Base-by-base conservation (phyloP, 2,797 vertebrate genomes). In the Aselliscus stoliczkanus region DNA sequence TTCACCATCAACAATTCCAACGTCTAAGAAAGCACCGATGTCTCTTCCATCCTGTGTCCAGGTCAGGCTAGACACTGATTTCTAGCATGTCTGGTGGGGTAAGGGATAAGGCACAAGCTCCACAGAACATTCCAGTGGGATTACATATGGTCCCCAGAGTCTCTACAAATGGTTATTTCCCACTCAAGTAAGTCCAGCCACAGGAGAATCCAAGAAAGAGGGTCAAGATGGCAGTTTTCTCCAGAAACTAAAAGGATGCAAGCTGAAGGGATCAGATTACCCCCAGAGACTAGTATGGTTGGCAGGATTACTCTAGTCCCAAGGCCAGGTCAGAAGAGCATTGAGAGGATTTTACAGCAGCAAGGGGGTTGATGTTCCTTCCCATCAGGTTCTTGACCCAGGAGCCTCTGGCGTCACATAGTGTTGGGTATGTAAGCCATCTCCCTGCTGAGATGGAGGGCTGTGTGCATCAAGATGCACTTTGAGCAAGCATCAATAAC, bases 221-320 rank as follows among this genome's bases (percentile, higher is more conserved):
- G 17, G 12, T 18, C 10, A 58, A 47, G 15, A 64, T 15, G 6
- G 14, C 47, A 56, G 9, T 9, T 15, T 21, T 14, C 37, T 58
- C 4, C 25, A 72, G 64, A 44, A 89, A 58, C 29, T 42, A 81
- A 17, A 3, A 11, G 7, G 18, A 11, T 25, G 58, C 21, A 56
- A 72, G 42, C 9, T 29, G 11, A 47, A 27, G 23, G 18, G 11
- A 2, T 6, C 21, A 5, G 11, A 2, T 20, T 18, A 6, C 39
- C 37, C 54, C n/a, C 2, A 25, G 82, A 5, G 29, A n/a, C 23
- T 34, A 1, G 62, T 7, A 0, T 1, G 7, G 11, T 8, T 37
- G 42, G 23, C 15, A 21, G 2, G 5, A 4, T 4, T 18, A 8
- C 15, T 34, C 7, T 31, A 37, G 52, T 20, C 25, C 65, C 7